phyloP scores from a whole-genome alignment of 92 coral and sea anemone genomes.

The Paramuricea clavata region DNA sequence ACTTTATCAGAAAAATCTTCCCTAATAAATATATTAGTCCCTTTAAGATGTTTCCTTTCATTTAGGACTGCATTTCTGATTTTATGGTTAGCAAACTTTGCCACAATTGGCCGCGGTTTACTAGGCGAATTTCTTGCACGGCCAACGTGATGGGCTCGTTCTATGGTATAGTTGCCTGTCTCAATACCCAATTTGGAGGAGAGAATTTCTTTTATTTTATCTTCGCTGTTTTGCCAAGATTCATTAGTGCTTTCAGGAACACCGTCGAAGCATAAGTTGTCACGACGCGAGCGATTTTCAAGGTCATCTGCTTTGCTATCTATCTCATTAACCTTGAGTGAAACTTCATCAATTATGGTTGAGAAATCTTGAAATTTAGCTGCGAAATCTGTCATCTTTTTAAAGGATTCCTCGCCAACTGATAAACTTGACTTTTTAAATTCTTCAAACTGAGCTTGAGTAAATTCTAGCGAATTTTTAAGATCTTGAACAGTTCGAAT shows the following conservation, averaged over 20 bases:
- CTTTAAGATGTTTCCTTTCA: slow-evolving; percentile 39
- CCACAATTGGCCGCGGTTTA: slow-evolving; percentile 58
- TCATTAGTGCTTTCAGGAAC: slow-evolving; percentile 39
- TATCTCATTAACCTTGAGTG: neutral
- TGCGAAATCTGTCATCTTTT: neutral
- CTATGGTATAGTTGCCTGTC: slow-evolving; percentile 37
- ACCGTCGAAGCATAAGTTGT: slow-evolving; percentile 67
- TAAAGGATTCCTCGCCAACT: neutral
- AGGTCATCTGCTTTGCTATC: slow-evolving; percentile 52
- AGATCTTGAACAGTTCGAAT: slow-evolving; percentile 21
- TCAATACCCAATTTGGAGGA: slow-evolving; percentile 24
- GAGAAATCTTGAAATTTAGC: slow-evolving; percentile 1
- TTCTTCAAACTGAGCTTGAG: slow-evolving; percentile 37
- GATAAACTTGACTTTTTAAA: neutral
- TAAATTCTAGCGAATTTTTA: slow-evolving; percentile 21
- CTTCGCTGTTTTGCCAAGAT: slow-evolving; percentile 55
- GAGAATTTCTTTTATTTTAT: slow-evolving; percentile 49
- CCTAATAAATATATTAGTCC: slow-evolving; percentile 41
- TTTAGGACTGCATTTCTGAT: slow-evolving; percentile 45
- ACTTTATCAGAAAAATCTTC: slow-evolving; percentile 69
- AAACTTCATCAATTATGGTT: neutral
- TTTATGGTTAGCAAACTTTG: slow-evolving; percentile 61
- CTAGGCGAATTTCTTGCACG: neutral
- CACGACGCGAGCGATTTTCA: slow-evolving; percentile 64
- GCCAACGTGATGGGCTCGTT: slow-evolving; percentile 71